Percentiles rank a stretch among this genome's conserved stretches.
Evolutionary conservation across 2,888 invertebrate species (phyloP).

Genomic region (Cephus nigrinus): DNA sequence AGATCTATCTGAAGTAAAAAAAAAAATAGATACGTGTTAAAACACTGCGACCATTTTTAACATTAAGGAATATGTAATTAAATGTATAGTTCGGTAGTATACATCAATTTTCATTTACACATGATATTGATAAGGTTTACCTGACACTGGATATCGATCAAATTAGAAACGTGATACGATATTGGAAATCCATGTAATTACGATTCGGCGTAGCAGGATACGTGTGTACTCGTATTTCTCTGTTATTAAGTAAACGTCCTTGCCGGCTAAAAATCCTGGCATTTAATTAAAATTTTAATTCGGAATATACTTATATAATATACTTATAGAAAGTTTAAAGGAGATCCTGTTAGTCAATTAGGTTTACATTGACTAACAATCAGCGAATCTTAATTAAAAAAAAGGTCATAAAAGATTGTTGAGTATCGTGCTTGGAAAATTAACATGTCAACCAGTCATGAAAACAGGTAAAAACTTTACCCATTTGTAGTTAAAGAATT

Average conservation of each 20-base stretch:
- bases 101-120: not conserved
- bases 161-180: not conserved
- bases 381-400: not conserved
- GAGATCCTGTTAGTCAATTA: not conserved
- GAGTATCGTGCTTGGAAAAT: not conserved
- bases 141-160: not conserved
- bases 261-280: not conserved
- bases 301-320: not conserved
- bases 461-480: not conserved
- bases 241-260: not conserved
- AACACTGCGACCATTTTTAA: not conserved
- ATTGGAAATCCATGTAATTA: not conserved
- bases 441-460: not conserved
- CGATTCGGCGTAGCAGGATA: not conserved
- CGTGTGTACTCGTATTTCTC: not conserved
- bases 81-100: not conserved
- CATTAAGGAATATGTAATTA: not conserved
- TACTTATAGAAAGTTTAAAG: not conserved
- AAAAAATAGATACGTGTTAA: not conserved
- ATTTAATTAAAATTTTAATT: not conserved
- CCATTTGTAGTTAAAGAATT: not conserved
- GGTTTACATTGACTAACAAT: not conserved
- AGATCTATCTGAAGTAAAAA: not conserved
- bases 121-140: not conserved
- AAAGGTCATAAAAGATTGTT: not conserved